These are phyloP conservation scores for Sminthurides bifidus DNA, from an alignment of 1,140 invertebrate genomes.

Conservation along the genomic window DNA sequence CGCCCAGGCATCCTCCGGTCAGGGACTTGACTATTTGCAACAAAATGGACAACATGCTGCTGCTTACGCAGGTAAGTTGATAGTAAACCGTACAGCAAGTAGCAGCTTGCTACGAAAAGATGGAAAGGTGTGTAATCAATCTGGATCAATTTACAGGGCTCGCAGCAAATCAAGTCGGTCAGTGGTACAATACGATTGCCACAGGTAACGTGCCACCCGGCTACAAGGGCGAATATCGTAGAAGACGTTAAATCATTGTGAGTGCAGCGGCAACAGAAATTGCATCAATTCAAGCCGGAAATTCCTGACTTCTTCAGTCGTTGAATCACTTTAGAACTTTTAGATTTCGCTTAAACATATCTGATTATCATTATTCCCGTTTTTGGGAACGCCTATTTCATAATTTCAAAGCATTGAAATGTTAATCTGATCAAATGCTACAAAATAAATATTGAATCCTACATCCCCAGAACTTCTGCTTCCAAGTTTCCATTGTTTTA, in stretches of 20 bases:
- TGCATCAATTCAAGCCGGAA: background rate
- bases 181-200: constrained; percentile 26
- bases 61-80: constrained; percentile 14
- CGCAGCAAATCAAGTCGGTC: constrained; percentile 22
- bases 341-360: background rate
- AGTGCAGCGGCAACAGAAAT: too few relatives aligned
- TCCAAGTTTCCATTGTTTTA: too few relatives aligned
- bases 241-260: background rate
- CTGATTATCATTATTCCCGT: background rate
- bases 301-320: background rate
- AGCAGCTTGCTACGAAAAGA: too few relatives aligned
- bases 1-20: constrained; percentile 14
- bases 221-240: constrained; percentile 24
- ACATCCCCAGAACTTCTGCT: too few relatives aligned
- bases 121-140: too few relatives aligned
- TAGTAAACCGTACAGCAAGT: too few relatives aligned
- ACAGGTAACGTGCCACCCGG: constrained; percentile 14
- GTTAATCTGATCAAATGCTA: too few relatives aligned
- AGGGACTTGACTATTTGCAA: constrained; percentile 17
- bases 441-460: too few relatives aligned
- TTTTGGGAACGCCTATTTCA: background rate
- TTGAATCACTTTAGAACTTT: background rate
- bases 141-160: background rate
- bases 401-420: too few relatives aligned
- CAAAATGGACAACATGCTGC: constrained; percentile 17